phyloP scores from a whole-genome alignment of 2,888 invertebrate species.

The Zaprionus obscuricornis region DNA sequence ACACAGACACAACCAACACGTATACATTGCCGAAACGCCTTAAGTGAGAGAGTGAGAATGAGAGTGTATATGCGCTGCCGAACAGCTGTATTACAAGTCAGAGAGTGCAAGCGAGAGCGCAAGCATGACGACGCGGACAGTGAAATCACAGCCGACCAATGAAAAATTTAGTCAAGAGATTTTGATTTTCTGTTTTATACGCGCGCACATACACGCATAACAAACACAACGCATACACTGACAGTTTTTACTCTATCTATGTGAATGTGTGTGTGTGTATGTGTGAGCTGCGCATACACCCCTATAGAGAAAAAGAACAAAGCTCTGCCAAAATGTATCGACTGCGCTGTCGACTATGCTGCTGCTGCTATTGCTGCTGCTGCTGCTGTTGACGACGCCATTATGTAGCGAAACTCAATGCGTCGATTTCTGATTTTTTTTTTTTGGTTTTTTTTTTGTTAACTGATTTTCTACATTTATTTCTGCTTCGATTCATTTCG shows the following conservation, averaged over 20 bases:
- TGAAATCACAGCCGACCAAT: constrained; percentile 84
- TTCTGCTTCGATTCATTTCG: not conserved
- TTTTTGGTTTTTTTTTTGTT: too few relatives aligned
- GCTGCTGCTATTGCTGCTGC: constrained; percentile 31
- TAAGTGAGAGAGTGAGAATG: constrained; percentile 25
- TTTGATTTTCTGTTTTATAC: constrained; percentile 83
- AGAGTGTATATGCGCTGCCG: constrained; percentile 6
- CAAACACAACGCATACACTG: constrained; percentile 64
- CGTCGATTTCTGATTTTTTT: constrained; percentile 52
- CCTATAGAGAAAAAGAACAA: constrained; percentile 44
- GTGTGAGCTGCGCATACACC: constrained; percentile 50
- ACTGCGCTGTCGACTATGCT: too few relatives aligned
- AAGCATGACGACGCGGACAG: constrained; percentile 47
- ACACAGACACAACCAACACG: too few relatives aligned
- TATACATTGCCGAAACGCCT: constrained; percentile 21
- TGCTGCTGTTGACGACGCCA: constrained; percentile 55
- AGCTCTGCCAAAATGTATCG: constrained; percentile 51
- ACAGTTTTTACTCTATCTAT: constrained; percentile 6
- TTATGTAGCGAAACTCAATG: constrained; percentile 37
- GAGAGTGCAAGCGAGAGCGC: constrained; percentile 27
- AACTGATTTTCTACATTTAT: too few relatives aligned
- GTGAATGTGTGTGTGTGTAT: constrained; percentile 16
- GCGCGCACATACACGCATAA: constrained; percentile 71
- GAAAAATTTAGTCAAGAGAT: constrained; percentile 84
- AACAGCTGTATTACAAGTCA: too few relatives aligned